Evolutionary conservation across 2,888 invertebrate species (phyloP).

Genomic region (Torymus aiolomorphi): DNA sequence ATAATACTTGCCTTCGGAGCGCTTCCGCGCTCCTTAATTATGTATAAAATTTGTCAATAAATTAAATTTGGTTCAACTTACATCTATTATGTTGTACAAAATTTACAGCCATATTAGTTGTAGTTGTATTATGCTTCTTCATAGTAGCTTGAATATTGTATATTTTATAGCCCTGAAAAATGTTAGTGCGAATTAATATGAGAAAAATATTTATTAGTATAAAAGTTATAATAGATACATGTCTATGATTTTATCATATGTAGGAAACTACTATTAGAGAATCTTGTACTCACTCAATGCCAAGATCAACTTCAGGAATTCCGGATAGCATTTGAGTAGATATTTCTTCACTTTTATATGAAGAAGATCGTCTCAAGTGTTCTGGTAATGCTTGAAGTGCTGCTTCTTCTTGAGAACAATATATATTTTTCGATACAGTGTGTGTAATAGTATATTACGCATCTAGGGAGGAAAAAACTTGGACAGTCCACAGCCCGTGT

Average conservation of each 20-base stretch:
- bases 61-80: conserved; percentile 74
- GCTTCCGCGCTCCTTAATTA: too few species aligned
- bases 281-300: conserved; percentile 86
- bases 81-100: conserved; percentile 98
- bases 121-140: conserved; percentile 98
- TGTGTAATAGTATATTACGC: too few species aligned
- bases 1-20: too few species aligned
- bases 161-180: conserved; percentile 89
- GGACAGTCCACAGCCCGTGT: too few species aligned
- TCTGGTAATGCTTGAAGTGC: conserved; percentile 93
- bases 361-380: conserved; percentile 89
- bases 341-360: conserved; percentile 97
- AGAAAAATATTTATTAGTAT: too few species aligned
- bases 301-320: conserved; percentile 99
- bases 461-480: too few species aligned
- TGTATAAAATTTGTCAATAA: too few species aligned
- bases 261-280: too few species aligned
- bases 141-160: conserved; percentile 98
- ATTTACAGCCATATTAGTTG: conserved; percentile 98
- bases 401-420: conserved; percentile 92
- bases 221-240: too few species aligned
- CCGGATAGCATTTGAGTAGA: conserved; percentile 99
- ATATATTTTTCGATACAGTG: conserved; percentile 79
- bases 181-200: too few species aligned
- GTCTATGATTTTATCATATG: too few species aligned